phyloP scores from a whole-genome alignment of 1,140 invertebrate species.

The Dendrolimus kikuchii region DNA sequence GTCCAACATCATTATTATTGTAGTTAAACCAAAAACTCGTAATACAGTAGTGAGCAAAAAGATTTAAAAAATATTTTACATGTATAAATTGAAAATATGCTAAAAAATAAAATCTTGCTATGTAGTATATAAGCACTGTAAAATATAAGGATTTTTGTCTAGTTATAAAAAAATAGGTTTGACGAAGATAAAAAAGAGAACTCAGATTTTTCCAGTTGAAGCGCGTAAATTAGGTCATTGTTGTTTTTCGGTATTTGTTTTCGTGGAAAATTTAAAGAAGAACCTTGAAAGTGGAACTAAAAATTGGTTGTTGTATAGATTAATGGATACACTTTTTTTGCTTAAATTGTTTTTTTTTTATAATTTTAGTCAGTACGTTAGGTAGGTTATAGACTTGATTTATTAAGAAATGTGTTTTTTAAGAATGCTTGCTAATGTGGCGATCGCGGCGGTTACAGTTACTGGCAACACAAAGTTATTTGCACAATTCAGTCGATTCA shows the following conservation, averaged over 20 bases:
- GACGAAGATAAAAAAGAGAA: background rate
- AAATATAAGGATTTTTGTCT: constrained; percentile 10
- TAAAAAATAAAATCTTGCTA: constrained; percentile 53
- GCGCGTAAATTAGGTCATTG: background rate
- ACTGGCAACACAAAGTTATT: too few relatives aligned
- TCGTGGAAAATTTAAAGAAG: background rate
- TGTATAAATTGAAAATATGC: constrained; percentile 63
- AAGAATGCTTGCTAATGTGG: constrained; percentile 33
- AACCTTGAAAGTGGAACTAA: constrained; percentile 1
- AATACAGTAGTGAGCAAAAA: background rate
- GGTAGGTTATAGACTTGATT: constrained; percentile 24
- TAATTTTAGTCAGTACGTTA: constrained; percentile 31
- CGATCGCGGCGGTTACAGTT: constrained; percentile 14
- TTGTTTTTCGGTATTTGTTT: constrained; percentile 1
- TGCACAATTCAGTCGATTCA: too few relatives aligned
- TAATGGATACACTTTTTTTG: constrained; percentile 1
- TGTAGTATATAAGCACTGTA: constrained; percentile 28
- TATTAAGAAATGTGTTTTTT: constrained; percentile 40
- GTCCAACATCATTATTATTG: too few relatives aligned
- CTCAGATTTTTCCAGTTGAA: constrained; percentile 2
- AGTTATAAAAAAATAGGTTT: background rate
- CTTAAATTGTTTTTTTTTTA: constrained; percentile 10
- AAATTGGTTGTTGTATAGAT: constrained; percentile 22
- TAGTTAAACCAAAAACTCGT: too few relatives aligned
- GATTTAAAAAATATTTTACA: constrained; percentile 19